phyloP scores from a whole-genome alignment of 1,140 invertebrate genomes.

The Coenobita brevimanus region DNA sequence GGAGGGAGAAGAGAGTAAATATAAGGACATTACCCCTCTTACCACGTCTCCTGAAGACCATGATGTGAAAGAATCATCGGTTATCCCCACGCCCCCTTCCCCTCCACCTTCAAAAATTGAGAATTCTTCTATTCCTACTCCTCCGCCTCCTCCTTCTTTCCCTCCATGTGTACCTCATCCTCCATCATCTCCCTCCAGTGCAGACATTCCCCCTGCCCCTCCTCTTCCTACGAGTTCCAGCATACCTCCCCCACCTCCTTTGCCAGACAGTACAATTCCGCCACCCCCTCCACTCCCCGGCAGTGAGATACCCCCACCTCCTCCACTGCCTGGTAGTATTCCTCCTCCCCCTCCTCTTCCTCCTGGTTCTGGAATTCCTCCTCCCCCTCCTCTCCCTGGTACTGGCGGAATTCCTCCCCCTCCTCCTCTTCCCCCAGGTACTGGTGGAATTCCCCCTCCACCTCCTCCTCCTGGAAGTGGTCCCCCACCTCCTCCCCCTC shows the following conservation, averaged over 20 bases:
- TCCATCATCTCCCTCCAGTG: conserved; percentile 8
- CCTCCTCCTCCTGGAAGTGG: conserved; percentile 72
- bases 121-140: neutral
- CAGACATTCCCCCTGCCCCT: conserved; percentile 36
- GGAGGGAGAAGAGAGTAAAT: too few species aligned
- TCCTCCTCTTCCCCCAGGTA: conserved; percentile 14
- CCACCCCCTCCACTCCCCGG: conserved; percentile 73
- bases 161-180: conserved; percentile 70
- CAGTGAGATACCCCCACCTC: conserved; percentile 72
- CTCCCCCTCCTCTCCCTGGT: conserved; percentile 63
- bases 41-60: neutral
- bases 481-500: conserved; percentile 21
- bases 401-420: conserved; percentile 59
- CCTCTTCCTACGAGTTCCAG: conserved; percentile 18
- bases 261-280: conserved; percentile 70
- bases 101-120: neutral
- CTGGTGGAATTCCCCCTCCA: neutral
- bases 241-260: conserved; percentile 47
- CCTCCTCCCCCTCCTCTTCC: conserved; percentile 76
- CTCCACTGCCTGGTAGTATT: conserved; percentile 71
- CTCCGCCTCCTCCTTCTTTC: conserved; percentile 73
- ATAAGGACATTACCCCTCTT: too few species aligned
- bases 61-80: neutral
- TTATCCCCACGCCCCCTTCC: neutral
- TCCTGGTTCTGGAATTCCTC: conserved; percentile 70